Conservation (phyloP, 2,797 vertebrate species). For the Acropternis orthonyx region DNA sequence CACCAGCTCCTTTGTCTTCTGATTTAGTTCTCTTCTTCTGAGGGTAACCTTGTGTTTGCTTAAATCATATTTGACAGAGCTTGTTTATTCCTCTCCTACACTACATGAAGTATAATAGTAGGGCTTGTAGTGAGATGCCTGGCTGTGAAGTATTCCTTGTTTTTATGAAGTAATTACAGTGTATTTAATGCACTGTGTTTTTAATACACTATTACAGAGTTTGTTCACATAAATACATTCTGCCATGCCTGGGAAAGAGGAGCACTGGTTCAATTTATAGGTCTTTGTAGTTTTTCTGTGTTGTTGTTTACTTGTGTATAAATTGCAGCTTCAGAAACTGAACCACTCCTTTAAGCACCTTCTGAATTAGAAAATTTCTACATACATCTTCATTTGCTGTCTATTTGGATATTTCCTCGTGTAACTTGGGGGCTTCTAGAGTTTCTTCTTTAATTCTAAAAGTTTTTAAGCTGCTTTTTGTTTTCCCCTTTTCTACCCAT, state of each 20-base stretch:
- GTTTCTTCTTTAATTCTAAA: not conserved
- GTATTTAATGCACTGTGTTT: slow-evolving; percentile 25
- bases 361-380: not conserved
- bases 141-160: slow-evolving; percentile 41
- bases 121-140: not conserved
- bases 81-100: not conserved
- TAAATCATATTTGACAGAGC: not conserved
- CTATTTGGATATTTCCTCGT: not conserved
- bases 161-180: slow-evolving; percentile 45
- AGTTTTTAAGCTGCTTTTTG: slow-evolving; percentile 21
- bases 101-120: not conserved
- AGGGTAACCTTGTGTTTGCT: not conserved
- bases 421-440: not conserved
- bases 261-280: not conserved
- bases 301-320: slow-evolving; percentile 3
- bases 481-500: slow-evolving; percentile 7
- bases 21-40: not conserved
- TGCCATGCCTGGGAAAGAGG: not conserved
- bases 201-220: not conserved
- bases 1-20: slow-evolving; percentile 15
- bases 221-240: slow-evolving; percentile 8
- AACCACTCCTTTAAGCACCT: not conserved
- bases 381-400: not conserved
- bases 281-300: not conserved
- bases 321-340: not conserved